Percentiles rank a stretch among this genome's conserved stretches.
phyloP scores from a whole-genome alignment of 2,888 invertebrate genomes.

The Scaeva pyrastri region DNA sequence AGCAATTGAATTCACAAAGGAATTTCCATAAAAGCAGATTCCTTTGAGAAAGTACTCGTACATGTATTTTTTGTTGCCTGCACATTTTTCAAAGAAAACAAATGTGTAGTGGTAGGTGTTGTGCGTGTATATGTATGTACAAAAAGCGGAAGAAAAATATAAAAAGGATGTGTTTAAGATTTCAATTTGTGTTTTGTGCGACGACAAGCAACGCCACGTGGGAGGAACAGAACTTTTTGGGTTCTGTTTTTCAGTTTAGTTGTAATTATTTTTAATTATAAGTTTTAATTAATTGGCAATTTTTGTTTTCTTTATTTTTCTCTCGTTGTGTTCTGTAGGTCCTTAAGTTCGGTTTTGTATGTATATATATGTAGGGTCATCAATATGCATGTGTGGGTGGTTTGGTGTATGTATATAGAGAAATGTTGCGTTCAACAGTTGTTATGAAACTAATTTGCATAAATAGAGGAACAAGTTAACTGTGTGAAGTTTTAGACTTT shows the following conservation, averaged over 20 bases:
- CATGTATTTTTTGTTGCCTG: not conserved
- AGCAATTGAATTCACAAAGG: conserved; percentile 17
- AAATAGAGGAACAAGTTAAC: conserved; percentile 16
- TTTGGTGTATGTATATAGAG: not conserved
- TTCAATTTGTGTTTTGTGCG: conserved; percentile 51
- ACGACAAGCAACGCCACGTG: no score
- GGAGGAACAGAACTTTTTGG: conserved; percentile 23
- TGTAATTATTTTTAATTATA: conserved; percentile 71
- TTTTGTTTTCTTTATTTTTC: conserved; percentile 15
- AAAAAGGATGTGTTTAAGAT: conserved; percentile 59
- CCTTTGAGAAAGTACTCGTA: conserved; percentile 9
- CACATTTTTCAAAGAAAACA: not conserved
- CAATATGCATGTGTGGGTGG: not conserved
- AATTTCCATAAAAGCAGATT: conserved; percentile 14
- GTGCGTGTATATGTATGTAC: not conserved
- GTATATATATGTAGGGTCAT: not conserved
- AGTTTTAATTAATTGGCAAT: conserved; percentile 65
- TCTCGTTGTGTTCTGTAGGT: not conserved
- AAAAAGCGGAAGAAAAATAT: not conserved
- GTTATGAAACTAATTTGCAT: conserved; percentile 38
- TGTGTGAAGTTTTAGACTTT: not conserved
- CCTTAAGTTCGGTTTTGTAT: not conserved
- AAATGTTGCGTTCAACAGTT: conserved; percentile 15
- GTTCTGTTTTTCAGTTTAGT: conserved; percentile 24
- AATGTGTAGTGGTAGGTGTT: not conserved